Conservation (phyloP, 2,797 vertebrate genomes). For the Florisuga fusca region DNA sequence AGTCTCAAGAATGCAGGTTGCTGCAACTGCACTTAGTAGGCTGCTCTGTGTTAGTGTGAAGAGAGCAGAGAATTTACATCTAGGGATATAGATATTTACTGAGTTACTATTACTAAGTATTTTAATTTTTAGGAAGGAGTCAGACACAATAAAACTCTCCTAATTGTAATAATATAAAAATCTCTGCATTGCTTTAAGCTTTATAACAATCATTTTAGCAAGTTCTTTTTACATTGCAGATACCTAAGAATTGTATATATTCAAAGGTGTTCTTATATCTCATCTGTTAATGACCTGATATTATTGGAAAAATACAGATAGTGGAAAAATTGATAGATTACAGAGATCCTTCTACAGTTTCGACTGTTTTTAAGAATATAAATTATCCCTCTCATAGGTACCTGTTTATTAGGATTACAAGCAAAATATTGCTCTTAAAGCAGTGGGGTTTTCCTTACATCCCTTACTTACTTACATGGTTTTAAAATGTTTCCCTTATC, state of each 20-base stretch:
- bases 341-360: neutral
- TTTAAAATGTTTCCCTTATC: neutral
- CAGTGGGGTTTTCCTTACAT: too few species aligned
- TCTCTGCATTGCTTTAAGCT: neutral
- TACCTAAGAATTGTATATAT: neutral
- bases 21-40: neutral
- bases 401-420: neutral
- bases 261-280: neutral
- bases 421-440: neutral
- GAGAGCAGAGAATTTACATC: neutral
- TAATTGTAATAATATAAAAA: neutral
- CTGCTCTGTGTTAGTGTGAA: neutral
- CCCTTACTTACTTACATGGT: neutral
- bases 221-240: neutral
- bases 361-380: neutral
- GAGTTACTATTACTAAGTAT: neutral
- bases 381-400: neutral
- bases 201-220: neutral
- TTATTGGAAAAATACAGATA: neutral
- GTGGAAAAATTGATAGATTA: neutral
- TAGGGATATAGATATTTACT: neutral
- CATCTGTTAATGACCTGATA: neutral
- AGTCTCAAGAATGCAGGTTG: neutral
- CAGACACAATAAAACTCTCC: neutral
- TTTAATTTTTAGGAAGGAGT: neutral